phyloP scores from a whole-genome alignment of 35 echinoderm and acorn worm species.

The Eucidaris tribuloides region DNA sequence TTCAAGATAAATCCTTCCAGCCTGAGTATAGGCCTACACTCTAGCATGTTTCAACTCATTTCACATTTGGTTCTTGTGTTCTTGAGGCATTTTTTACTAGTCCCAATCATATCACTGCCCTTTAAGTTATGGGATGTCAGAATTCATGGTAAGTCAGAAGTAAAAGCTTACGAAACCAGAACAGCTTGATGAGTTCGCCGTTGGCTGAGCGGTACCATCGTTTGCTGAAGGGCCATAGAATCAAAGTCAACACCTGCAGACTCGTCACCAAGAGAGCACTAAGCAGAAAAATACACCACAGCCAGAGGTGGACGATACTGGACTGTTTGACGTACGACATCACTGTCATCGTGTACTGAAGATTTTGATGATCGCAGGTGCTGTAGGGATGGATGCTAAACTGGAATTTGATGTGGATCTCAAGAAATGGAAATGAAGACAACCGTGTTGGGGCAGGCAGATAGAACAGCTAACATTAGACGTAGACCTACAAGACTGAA shows the following conservation, averaged over 20 bases:
- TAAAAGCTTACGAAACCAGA: slow-evolving; percentile 69
- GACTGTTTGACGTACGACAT: not conserved
- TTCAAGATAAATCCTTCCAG: too few relatives aligned
- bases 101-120: not conserved
- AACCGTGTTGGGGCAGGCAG: too few relatives aligned
- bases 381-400: too few relatives aligned
- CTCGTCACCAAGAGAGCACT: slow-evolving; percentile 55
- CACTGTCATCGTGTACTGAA: too few relatives aligned
- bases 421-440: too few relatives aligned
- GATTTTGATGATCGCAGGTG: too few relatives aligned
- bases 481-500: too few relatives aligned
- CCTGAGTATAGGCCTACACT: not conserved
- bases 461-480: too few relatives aligned
- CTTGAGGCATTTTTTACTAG: not conserved
- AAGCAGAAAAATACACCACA: slow-evolving; percentile 52
- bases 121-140: not conserved
- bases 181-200: slow-evolving; percentile 56
- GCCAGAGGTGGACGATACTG: not conserved
- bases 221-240: slow-evolving; percentile 54
- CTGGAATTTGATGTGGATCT: too few relatives aligned
- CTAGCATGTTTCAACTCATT: not conserved
- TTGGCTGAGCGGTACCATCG: slow-evolving; percentile 38
- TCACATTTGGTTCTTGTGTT: not conserved
- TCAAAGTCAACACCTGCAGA: slow-evolving; percentile 51
- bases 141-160: not conserved